A percentile compares a stretch with the other conserved stretches of the same genome.
These are phyloP conservation scores for Scomber colias DNA, from an alignment of 2,113 vertebrate genomes.

Conservation along the genomic window DNA sequence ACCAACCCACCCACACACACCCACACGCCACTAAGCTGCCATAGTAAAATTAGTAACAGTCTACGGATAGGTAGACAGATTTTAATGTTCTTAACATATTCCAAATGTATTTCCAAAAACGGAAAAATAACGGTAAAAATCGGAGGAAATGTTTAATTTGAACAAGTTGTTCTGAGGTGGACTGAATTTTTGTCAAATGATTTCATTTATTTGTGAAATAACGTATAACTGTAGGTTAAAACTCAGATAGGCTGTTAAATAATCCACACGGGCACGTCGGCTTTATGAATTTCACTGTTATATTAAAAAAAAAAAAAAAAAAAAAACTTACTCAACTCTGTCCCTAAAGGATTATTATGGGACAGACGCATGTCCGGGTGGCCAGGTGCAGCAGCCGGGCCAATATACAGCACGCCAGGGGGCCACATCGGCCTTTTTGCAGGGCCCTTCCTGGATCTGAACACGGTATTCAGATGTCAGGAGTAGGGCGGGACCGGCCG, in stretches of 20 bases:
- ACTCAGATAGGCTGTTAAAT: not conserved
- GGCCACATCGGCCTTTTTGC: constrained; percentile 83
- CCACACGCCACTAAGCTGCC: not conserved
- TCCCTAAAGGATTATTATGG: not conserved
- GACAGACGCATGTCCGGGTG: constrained; percentile 43
- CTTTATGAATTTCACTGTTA: not conserved
- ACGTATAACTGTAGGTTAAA: too few species aligned
- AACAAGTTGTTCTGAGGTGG: too few species aligned
- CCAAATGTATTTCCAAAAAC: too few species aligned
- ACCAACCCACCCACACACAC: constrained; percentile 15
- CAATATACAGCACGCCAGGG: constrained; percentile 87
- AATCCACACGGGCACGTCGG: not conserved
- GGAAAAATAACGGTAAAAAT: too few species aligned
- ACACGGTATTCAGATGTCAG: constrained; percentile 75
- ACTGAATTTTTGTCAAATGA: too few species aligned
- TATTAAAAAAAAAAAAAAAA: not conserved
- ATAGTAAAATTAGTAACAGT: not conserved
- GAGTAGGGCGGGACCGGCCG: constrained; percentile 68
- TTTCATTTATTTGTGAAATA: too few species aligned
- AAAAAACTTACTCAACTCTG: not conserved
- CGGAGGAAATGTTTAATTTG: too few species aligned
- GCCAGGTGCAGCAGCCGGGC: constrained; percentile 64
- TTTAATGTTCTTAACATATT: not conserved
- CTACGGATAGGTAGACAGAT: too few species aligned
- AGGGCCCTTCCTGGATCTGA: constrained; percentile 75